phyloP scores from a whole-genome alignment of 2,888 invertebrate species.

The Cybosia mesomella region DNA sequence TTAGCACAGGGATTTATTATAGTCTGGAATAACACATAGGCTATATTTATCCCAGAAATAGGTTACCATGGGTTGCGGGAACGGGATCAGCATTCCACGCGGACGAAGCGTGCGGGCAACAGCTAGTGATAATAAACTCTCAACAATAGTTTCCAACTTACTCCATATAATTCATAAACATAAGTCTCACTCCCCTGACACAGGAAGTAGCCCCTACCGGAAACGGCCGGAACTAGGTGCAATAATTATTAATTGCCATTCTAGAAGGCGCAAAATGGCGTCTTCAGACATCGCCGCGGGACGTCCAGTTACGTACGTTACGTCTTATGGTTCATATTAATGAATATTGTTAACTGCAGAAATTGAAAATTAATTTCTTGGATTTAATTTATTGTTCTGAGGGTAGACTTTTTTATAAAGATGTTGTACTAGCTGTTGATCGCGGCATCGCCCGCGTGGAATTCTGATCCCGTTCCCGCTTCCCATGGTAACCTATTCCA shows the following conservation, averaged over 20 bases:
- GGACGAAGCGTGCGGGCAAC: too few species aligned
- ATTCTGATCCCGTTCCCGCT: too few species aligned
- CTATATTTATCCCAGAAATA: too few species aligned
- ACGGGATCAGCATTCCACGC: too few species aligned
- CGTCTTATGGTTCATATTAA: slow-evolving; percentile 46
- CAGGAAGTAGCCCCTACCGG: slow-evolving; percentile 71
- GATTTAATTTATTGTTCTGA: slow-evolving; percentile 36
- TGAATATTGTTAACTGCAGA: slow-evolving; percentile 49
- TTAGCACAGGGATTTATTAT: too few species aligned
- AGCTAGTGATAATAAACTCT: not conserved
- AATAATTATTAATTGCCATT: slow-evolving; percentile 85
- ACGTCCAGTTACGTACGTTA: slow-evolving; percentile 52
- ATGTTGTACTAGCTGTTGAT: not conserved
- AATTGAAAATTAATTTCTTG: slow-evolving; percentile 58
- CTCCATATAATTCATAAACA: slow-evolving; percentile 64
- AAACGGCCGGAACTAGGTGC: slow-evolving; percentile 80
- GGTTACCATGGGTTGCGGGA: too few species aligned
- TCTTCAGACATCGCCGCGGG: slow-evolving; percentile 74
- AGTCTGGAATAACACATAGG: too few species aligned
- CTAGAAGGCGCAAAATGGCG: slow-evolving; percentile 64
- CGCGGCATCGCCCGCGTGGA: too few species aligned
- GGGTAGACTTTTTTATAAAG: not conserved
- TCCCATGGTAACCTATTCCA: too few species aligned
- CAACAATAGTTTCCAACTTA: slow-evolving; percentile 9
- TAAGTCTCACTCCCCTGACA: slow-evolving; percentile 58